Evolutionary conservation across 2,797 vertebrate genomes (phyloP).

Genomic region (Luscinia luscinia): DNA sequence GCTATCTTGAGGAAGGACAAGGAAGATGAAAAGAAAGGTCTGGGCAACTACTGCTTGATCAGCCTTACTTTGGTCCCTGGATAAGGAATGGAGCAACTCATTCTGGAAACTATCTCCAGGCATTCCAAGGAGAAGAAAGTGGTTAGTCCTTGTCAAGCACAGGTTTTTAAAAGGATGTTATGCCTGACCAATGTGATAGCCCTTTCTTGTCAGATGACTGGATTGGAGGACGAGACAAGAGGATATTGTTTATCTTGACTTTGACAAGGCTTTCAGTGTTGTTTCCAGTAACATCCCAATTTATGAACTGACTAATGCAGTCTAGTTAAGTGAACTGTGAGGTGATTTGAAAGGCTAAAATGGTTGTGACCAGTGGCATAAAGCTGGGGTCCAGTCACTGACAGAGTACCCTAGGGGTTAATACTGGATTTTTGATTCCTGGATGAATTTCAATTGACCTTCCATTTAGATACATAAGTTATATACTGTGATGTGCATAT

Average conservation of each 20-base stretch:
- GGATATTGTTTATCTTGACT: not conserved
- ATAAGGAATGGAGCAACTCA: not conserved
- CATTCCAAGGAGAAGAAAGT: not conserved
- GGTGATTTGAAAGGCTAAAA: not conserved
- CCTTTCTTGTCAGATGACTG: not conserved
- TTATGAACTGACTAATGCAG: not conserved
- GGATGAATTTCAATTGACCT: not conserved
- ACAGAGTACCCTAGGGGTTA: not conserved
- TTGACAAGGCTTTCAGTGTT: not conserved
- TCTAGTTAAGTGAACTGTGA: not conserved
- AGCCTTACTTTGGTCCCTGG: not conserved
- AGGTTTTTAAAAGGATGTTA: not conserved
- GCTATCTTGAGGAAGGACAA: not conserved
- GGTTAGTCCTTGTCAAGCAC: not conserved
- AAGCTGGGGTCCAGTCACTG: not conserved
- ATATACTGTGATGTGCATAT: not conserved
- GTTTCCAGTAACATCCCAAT: not conserved
- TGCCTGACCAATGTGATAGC: not conserved
- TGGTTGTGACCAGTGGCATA: not conserved
- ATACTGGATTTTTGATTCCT: not conserved
- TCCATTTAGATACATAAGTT: not conserved
- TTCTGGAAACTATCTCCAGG: not conserved
- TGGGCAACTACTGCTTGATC: not conserved
- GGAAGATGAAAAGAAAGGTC: not conserved
- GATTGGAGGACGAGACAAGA: not conserved